Conservation (phyloP, 2,113 vertebrate genomes). For the Corvus hawaiiensis region DNA sequence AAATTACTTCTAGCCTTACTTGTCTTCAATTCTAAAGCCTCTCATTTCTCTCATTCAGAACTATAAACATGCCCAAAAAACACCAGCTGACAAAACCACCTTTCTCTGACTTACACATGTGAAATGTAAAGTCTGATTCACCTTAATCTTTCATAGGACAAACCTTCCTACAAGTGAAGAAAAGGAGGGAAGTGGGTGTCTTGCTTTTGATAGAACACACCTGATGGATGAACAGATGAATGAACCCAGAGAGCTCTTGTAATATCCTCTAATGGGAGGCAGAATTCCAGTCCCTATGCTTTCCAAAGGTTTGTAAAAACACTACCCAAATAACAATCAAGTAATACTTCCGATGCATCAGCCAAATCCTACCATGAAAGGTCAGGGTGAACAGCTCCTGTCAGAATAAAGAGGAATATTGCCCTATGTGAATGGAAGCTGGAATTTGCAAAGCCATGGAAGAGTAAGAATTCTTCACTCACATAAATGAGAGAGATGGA, state of each 20-base stretch:
- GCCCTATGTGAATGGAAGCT: neutral
- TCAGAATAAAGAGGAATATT: neutral
- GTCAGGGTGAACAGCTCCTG: neutral
- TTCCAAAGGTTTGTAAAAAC: neutral
- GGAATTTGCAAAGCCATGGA: neutral
- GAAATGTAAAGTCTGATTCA: neutral
- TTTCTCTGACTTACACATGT: neutral
- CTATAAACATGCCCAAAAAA: neutral
- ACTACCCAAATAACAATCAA: neutral
- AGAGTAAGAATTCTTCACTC: neutral
- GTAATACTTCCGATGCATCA: neutral
- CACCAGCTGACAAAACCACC: neutral
- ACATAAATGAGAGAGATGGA: neutral
- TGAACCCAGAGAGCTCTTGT: neutral
- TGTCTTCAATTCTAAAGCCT: neutral
- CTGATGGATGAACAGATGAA: neutral
- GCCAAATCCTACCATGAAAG: neutral
- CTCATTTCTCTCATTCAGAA: neutral
- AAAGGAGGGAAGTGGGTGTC: neutral
- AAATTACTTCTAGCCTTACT: neutral
- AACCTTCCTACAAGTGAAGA: neutral
- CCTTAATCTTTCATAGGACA: neutral
- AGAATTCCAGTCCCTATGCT: neutral
- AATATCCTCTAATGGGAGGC: neutral
- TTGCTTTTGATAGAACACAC: neutral